These are phyloP conservation scores for Trichechus manatus DNA, from an alignment of 2,113 vertebrate genomes.

Conservation along the genomic window DNA sequence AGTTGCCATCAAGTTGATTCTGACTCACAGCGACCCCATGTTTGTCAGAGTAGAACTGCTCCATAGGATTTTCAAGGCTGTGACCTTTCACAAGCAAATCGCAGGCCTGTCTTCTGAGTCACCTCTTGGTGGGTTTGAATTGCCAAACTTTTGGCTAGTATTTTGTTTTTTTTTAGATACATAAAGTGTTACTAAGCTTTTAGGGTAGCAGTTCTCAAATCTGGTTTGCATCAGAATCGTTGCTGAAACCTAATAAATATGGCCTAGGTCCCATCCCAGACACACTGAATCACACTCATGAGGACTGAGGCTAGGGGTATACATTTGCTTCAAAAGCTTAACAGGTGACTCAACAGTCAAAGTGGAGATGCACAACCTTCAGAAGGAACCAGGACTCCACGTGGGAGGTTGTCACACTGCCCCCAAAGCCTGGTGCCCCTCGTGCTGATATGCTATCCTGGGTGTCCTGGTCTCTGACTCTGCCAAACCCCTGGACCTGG, in stretches of 20 bases:
- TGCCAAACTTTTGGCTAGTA: background rate
- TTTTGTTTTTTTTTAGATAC: background rate
- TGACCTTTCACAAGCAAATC: no score
- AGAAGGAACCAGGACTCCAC: background rate
- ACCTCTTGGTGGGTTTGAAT: no score
- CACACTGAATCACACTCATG: background rate
- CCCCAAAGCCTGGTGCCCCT: background rate
- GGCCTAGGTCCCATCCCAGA: no score
- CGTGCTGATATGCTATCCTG: background rate
- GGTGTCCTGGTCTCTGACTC: background rate
- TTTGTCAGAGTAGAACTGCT: no score
- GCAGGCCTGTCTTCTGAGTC: no score
- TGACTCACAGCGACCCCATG: no score
- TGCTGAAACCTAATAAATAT: background rate
- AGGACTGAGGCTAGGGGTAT: background rate
- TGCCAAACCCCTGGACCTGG: background rate
- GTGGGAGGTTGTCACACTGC: background rate
- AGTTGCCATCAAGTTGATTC: background rate
- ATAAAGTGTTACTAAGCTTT: background rate
- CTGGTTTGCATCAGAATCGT: background rate
- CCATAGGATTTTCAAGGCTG: no score
- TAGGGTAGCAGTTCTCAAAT: background rate
- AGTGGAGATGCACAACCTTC: background rate
- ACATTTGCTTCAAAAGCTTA: background rate
- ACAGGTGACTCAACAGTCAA: background rate